Conservation (phyloP, 2,113 vertebrate species). For the Carettochelys insculpta region DNA sequence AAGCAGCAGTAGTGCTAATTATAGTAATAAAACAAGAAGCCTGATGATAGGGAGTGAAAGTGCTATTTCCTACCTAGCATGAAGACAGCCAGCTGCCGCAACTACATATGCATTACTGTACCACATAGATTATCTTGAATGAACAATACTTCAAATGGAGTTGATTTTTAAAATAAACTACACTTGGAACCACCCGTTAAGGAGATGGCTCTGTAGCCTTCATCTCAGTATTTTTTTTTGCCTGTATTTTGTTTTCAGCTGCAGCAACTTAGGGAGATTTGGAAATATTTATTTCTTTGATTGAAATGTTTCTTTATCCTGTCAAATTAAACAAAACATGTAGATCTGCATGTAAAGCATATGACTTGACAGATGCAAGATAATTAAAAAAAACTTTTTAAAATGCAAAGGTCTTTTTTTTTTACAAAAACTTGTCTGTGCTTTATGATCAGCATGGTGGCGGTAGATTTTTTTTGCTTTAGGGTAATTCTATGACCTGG, state of each 20-base stretch:
- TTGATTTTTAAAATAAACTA: background rate
- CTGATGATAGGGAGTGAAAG: background rate
- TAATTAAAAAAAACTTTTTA: conserved; percentile 53
- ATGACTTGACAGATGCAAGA: conserved; percentile 21
- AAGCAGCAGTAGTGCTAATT: background rate
- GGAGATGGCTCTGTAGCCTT: background rate
- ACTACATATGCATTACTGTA: background rate
- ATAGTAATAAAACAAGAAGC: conserved; percentile 11
- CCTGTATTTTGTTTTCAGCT: background rate
- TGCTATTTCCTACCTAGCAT: background rate
- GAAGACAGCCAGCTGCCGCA: background rate
- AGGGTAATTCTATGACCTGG: conserved; percentile 28
- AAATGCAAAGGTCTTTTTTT: conserved; percentile 52
- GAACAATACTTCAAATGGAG: conserved; percentile 1
- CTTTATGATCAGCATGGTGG: conserved; percentile 48
- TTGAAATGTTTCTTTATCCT: conserved; percentile 3
- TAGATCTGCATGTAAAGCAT: conserved; percentile 57
- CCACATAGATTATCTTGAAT: background rate
- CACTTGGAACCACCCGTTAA: background rate
- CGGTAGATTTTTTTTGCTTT: conserved; percentile 49
- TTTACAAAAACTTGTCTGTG: conserved; percentile 57
- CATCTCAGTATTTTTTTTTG: background rate
- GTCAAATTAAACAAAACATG: background rate
- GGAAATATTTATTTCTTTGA: background rate
- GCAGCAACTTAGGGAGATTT: background rate